These are phyloP conservation scores for Halcyon chelicuti DNA, from an alignment of 2,797 vertebrate species.

Conservation along the genomic window DNA sequence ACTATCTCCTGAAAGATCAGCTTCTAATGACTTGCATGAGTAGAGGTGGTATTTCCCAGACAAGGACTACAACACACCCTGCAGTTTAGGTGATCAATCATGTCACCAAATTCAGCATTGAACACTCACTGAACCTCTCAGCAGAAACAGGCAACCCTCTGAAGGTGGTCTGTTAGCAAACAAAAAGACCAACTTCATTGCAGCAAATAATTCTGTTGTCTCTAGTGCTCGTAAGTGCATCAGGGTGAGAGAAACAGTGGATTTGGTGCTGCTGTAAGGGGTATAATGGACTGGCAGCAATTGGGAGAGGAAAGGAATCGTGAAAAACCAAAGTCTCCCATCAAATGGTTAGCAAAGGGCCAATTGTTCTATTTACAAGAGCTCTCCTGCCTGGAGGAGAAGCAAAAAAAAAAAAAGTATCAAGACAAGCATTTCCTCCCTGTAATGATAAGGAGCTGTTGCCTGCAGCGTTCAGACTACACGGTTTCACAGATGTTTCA, in stretches of 20 bases:
- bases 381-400: slow-evolving; percentile 72
- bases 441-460: slow-evolving; percentile 76
- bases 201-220: neutral
- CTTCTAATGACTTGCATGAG: neutral
- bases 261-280: neutral
- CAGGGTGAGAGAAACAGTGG: neutral
- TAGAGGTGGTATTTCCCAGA: neutral
- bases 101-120: neutral
- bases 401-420: slow-evolving; percentile 25
- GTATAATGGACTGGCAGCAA: slow-evolving; percentile 32
- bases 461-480: slow-evolving; percentile 74
- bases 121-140: neutral
- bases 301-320: slow-evolving; percentile 16
- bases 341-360: slow-evolving; percentile 70
- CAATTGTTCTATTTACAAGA: slow-evolving; percentile 76
- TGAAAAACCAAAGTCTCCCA: slow-evolving; percentile 56
- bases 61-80: neutral
- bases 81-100: neutral
- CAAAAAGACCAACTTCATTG: neutral
- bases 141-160: neutral
- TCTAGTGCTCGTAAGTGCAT: neutral
- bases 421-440: slow-evolving; percentile 74
- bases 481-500: slow-evolving; percentile 70
- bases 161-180: neutral
- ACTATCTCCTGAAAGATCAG: neutral